Evolutionary conservation across 1,140 invertebrate genomes (phyloP).

Genomic region (Vanessa atalanta): DNA sequence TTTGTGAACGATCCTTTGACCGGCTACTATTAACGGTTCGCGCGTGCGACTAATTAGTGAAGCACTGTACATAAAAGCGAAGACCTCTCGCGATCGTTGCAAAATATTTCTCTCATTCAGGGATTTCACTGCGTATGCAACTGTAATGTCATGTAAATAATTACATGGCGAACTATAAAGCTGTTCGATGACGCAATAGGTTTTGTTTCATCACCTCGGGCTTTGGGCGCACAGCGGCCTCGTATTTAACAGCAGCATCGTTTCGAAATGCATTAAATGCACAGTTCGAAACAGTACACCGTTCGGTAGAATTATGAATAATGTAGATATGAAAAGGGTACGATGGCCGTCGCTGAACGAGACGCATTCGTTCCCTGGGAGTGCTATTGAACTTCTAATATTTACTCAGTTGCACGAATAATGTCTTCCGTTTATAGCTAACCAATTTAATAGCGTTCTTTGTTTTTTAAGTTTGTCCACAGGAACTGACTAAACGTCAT

Average conservation of each 20-base stretch:
- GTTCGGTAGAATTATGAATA: constrained; percentile 50
- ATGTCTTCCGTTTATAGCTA: constrained; percentile 24
- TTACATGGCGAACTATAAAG: constrained; percentile 71
- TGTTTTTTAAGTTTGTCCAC: constrained; percentile 1
- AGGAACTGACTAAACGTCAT: neutral
- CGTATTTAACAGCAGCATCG: constrained; percentile 73
- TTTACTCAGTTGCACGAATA: constrained; percentile 50
- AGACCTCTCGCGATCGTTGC: constrained; percentile 43
- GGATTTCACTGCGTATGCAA: constrained; percentile 49
- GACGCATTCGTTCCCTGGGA: constrained; percentile 37
- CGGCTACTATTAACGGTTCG: constrained; percentile 59
- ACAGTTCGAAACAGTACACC: constrained; percentile 71
- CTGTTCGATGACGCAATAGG: constrained; percentile 71
- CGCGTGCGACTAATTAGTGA: constrained; percentile 60
- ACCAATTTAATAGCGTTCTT: constrained; percentile 23
- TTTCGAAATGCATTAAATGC: constrained; percentile 80
- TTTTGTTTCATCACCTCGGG: constrained; percentile 75
- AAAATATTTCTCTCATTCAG: constrained; percentile 46
- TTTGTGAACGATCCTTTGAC: constrained; percentile 67
- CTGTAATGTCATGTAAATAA: constrained; percentile 72
- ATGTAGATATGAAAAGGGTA: constrained; percentile 26
- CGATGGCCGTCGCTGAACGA: constrained; percentile 10
- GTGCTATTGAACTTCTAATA: constrained; percentile 45
- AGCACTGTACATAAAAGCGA: constrained; percentile 47
- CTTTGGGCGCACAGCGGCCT: constrained; percentile 74